Evolutionary conservation across 2,888 invertebrate species (phyloP).

Genomic region (Diarsia dahlii): DNA sequence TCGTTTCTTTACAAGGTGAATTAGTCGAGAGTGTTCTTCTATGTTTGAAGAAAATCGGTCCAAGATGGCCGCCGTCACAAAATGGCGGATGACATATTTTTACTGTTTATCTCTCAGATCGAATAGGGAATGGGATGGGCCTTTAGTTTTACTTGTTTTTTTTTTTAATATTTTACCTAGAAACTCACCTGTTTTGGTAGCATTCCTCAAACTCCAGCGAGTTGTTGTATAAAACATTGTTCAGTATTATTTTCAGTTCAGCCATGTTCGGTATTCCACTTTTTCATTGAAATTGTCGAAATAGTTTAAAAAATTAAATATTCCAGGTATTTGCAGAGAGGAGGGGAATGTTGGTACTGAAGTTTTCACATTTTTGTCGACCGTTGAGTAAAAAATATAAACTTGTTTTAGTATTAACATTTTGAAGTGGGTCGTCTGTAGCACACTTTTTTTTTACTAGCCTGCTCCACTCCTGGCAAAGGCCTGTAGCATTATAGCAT

Average conservation of each 20-base stretch:
- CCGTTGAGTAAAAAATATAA: neutral
- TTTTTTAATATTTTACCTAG: neutral
- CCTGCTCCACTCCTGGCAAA: too few species aligned
- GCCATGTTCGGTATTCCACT: constrained; percentile 40
- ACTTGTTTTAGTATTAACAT: neutral
- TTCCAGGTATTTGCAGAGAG: constrained; percentile 9
- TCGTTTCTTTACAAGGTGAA: too few species aligned
- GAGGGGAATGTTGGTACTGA: constrained; percentile 4
- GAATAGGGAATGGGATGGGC: neutral
- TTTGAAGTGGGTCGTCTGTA: neutral
- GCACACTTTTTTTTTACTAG: too few species aligned
- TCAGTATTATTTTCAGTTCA: constrained; percentile 36
- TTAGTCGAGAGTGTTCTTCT: too few species aligned
- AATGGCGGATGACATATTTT: too few species aligned
- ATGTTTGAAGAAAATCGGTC: too few species aligned
- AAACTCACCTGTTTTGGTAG: neutral
- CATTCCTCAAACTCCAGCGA: constrained; percentile 20
- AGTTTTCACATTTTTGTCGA: neutral
- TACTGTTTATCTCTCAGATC: neutral
- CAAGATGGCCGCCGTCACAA: too few species aligned
- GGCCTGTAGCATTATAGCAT: too few species aligned
- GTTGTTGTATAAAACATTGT: constrained; percentile 30
- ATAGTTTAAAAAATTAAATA: constrained; percentile 43
- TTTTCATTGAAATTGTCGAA: constrained; percentile 41
- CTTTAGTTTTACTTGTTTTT: neutral